Evolutionary conservation across 2,797 vertebrate species (phyloP).

Genomic region (Vespertilio murinus): DNA sequence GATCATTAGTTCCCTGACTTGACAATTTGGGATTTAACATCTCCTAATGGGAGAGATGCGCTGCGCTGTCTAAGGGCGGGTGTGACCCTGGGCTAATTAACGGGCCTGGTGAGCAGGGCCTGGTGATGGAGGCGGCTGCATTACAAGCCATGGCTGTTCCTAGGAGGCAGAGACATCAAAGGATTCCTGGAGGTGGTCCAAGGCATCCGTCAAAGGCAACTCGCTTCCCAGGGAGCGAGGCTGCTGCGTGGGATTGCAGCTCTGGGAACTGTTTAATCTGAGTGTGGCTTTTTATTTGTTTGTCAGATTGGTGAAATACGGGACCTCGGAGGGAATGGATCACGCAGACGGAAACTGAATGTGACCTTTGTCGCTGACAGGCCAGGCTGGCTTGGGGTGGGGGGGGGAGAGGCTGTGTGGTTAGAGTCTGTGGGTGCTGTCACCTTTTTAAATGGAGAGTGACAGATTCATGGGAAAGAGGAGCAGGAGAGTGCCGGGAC

Average conservation of each 20-base stretch:
- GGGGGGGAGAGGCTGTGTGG: no score
- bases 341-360: slow-evolving; percentile 12
- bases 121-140: slow-evolving; percentile 39
- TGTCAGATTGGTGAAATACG: slow-evolving; percentile 51
- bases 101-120: slow-evolving; percentile 50
- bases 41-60: slow-evolving; percentile 54
- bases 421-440: not conserved
- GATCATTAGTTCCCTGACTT: slow-evolving; percentile 60
- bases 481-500: not conserved
- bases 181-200: slow-evolving; percentile 64
- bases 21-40: slow-evolving; percentile 63
- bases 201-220: slow-evolving; percentile 57
- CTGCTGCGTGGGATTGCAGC: not conserved
- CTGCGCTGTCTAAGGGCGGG: slow-evolving; percentile 58
- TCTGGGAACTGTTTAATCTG: slow-evolving; percentile 44
- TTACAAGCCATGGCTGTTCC: slow-evolving; percentile 64
- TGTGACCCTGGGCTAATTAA: slow-evolving; percentile 75
- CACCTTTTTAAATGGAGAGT: not conserved
- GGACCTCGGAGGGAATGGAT: slow-evolving; percentile 39
- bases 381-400: not conserved
- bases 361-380: slow-evolving; percentile 58
- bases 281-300: slow-evolving; percentile 60
- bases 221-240: slow-evolving; percentile 42
- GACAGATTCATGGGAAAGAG: not conserved
- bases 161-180: slow-evolving; percentile 56